phyloP scores from a whole-genome alignment of 2,888 invertebrate genomes.

The Xanthorhoe spadicearia region DNA sequence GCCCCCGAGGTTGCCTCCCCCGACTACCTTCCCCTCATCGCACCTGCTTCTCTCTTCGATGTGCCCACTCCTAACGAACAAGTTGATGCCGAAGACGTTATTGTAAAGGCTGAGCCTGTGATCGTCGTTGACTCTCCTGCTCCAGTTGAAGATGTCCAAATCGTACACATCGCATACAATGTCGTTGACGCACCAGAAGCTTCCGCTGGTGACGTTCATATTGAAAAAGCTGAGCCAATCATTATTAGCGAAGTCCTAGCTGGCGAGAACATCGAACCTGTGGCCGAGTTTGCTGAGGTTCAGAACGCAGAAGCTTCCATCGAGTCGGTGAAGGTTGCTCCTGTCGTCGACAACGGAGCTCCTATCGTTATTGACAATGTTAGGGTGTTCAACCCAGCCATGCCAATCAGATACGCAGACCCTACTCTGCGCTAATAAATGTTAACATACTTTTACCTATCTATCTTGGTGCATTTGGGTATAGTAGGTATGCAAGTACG shows the following conservation, averaged over 20 bases:
- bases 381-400: neutral
- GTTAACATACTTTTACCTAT: neutral
- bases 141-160: neutral
- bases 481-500: too few species aligned
- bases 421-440: conserved; percentile 45
- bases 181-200: conserved; percentile 12
- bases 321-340: conserved; percentile 7
- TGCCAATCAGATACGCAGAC: conserved; percentile 40
- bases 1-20: conserved; percentile 11
- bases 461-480: too few species aligned
- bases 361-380: neutral
- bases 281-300: too few species aligned
- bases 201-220: neutral
- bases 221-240: neutral
- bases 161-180: conserved; percentile 2
- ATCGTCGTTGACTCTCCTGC: neutral
- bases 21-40: conserved; percentile 23
- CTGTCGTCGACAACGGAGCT: neutral
- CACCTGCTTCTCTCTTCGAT: conserved; percentile 16
- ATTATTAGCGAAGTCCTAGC: neutral
- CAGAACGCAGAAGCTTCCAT: neutral
- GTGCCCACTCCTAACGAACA: conserved; percentile 2
- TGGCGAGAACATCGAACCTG: neutral
- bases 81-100: neutral
- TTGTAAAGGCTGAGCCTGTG: neutral